These are phyloP conservation scores for Orycteropus afer DNA, from an alignment of 2,113 vertebrate species.

Conservation along the genomic window DNA sequence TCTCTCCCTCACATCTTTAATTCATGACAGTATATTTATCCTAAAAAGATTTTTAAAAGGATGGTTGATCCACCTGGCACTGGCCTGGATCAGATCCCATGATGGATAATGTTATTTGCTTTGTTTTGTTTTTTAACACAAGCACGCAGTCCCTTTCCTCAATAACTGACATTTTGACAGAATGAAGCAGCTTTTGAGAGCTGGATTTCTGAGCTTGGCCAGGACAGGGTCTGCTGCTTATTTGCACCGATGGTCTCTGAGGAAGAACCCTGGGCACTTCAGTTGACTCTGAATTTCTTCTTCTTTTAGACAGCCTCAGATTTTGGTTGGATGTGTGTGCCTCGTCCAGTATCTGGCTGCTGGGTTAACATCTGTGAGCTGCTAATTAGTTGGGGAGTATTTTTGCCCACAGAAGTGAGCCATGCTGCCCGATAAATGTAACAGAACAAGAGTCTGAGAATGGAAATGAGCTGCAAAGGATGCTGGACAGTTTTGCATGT, in stretches of 20 bases:
- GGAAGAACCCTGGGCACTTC: constrained; percentile 69
- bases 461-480: constrained; percentile 16
- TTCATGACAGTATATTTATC: constrained; percentile 71
- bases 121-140: constrained; percentile 33
- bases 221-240: constrained; percentile 22
- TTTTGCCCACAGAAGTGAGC: background rate
- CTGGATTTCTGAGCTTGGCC: constrained; percentile 5
- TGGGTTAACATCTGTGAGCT: constrained; percentile 70
- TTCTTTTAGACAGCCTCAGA: constrained; percentile 65
- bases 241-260: constrained; percentile 67
- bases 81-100: constrained; percentile 61
- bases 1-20: constrained; percentile 69
- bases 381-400: constrained; percentile 52
- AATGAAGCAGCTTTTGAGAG: background rate
- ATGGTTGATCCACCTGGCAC: constrained; percentile 65
- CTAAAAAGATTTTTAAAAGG: constrained; percentile 69
- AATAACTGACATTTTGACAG: background rate
- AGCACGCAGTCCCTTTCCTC: background rate
- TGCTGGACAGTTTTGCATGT: constrained; percentile 3
- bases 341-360: background rate
- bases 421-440: background rate
- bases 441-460: background rate
- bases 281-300: constrained; percentile 75
- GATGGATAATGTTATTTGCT: background rate
- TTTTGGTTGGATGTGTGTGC: background rate